A percentile compares a stretch with the other conserved stretches of the same genome.
Conservation (phyloP, 2,888 invertebrate species). For the Tenodera sinensis region DNA sequence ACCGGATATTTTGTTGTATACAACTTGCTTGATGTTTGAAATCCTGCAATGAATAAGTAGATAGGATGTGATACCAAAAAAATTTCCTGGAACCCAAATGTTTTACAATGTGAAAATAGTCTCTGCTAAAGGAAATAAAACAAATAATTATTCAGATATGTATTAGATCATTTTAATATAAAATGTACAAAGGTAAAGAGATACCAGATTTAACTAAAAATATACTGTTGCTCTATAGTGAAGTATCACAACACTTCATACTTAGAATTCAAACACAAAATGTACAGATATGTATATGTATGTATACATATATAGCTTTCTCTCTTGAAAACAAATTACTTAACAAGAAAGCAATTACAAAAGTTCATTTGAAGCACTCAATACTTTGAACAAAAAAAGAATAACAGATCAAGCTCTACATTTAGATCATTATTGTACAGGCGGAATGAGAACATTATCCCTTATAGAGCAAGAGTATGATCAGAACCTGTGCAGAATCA, state of each 20-base stretch:
- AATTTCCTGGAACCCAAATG: too few relatives aligned
- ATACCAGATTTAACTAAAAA: neutral
- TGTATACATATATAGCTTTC: neutral
- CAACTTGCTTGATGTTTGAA: too few relatives aligned
- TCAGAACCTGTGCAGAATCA: conserved; percentile 21
- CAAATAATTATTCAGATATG: neutral
- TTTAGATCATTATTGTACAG: neutral
- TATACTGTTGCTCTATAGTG: neutral
- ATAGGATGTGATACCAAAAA: too few relatives aligned
- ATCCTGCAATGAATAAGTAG: too few relatives aligned
- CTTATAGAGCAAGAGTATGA: neutral
- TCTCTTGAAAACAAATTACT: neutral
- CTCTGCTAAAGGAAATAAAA: neutral
- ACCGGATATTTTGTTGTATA: too few relatives aligned
- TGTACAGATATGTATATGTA: too few relatives aligned
- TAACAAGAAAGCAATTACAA: neutral
- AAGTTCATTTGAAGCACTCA: neutral
- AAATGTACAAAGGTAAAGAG: neutral
- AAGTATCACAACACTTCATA: neutral
- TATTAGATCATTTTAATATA: neutral
- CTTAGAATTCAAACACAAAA: neutral
- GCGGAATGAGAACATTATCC: neutral
- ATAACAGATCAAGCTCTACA: neutral
- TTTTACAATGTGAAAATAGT: too few relatives aligned
- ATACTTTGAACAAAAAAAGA: neutral